A percentile compares a stretch with the other conserved stretches of the same genome.
Evolutionary conservation across 2,797 vertebrate genomes (phyloP).

Genomic region (Crax fasciolata): DNA sequence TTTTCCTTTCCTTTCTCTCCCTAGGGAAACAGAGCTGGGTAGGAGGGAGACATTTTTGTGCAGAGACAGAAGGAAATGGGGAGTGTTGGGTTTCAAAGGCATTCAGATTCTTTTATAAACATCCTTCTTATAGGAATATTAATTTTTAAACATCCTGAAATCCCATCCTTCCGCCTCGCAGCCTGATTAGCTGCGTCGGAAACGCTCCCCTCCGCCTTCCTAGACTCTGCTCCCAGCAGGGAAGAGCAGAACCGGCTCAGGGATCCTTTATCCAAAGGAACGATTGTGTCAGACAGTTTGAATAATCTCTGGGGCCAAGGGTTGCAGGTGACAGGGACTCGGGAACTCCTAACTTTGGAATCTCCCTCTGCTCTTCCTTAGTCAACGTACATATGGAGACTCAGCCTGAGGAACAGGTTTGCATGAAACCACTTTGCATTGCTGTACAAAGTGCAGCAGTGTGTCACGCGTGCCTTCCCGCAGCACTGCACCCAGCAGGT

Average conservation of each 20-base stretch:
- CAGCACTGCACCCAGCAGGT: not conserved
- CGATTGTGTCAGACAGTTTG: not conserved
- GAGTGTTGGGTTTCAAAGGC: not conserved
- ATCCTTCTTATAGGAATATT: not conserved
- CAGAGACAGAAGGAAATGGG: not conserved
- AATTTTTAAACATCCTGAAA: not conserved
- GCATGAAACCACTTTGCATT: not conserved
- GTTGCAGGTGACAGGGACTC: not conserved
- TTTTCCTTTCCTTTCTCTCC: not conserved
- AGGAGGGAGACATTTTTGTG: not conserved
- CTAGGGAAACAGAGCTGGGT: not conserved
- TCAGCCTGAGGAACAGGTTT: constrained; percentile 50
- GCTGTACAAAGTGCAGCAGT: not conserved
- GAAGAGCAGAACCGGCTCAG: not conserved
- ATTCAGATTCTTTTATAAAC: not conserved
- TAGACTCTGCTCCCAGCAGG: not conserved
- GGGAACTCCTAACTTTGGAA: constrained; percentile 33
- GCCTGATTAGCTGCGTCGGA: accelerated
- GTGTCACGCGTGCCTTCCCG: not conserved
- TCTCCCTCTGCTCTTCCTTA: not conserved
- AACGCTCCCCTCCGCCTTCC: accelerated
- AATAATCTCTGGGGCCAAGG: not conserved
- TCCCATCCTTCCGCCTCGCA: not conserved
- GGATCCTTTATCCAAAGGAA: not conserved
- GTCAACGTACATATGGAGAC: not conserved